A percentile compares a stretch with the other conserved stretches of the same genome.
Conservation (phyloP, 2,888 invertebrate species). For the Pyrgus malvae region DNA sequence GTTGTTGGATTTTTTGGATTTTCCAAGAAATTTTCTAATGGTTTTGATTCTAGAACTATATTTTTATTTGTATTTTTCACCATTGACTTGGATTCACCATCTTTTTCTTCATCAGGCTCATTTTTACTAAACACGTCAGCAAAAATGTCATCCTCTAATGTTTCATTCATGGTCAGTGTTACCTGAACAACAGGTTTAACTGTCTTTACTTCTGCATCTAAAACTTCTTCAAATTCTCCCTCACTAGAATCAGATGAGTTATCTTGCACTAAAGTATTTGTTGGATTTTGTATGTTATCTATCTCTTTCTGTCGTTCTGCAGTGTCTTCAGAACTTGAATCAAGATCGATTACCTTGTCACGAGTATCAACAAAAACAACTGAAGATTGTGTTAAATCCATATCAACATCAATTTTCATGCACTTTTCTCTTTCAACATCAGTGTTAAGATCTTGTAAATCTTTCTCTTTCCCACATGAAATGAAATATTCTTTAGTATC, state of each 20-base stretch:
- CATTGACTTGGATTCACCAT: background rate
- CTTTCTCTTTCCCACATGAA: background rate
- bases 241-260: conserved; percentile 58
- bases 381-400: conserved; percentile 51
- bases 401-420: conserved; percentile 9
- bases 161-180: conserved; percentile 56
- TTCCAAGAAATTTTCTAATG: too few species aligned
- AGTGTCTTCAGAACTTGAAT: conserved; percentile 52
- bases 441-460: background rate
- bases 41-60: too few species aligned
- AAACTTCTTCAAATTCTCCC: conserved; percentile 79
- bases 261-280: background rate
- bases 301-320: too few species aligned
- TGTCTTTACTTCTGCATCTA: conserved; percentile 52
- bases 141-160: conserved; percentile 84
- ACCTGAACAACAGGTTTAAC: conserved; percentile 71
- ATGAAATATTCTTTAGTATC: background rate
- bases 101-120: conserved; percentile 2
- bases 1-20: too few species aligned
- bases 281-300: too few species aligned
- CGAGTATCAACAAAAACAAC: conserved; percentile 50
- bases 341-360: conserved; percentile 53
- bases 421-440: conserved; percentile 23
- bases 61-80: too few species aligned
- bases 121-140: conserved; percentile 83